Evolutionary conservation across 2,797 vertebrate species (phyloP).

Genomic region (Petrocephalus schoutedeni): DNA sequence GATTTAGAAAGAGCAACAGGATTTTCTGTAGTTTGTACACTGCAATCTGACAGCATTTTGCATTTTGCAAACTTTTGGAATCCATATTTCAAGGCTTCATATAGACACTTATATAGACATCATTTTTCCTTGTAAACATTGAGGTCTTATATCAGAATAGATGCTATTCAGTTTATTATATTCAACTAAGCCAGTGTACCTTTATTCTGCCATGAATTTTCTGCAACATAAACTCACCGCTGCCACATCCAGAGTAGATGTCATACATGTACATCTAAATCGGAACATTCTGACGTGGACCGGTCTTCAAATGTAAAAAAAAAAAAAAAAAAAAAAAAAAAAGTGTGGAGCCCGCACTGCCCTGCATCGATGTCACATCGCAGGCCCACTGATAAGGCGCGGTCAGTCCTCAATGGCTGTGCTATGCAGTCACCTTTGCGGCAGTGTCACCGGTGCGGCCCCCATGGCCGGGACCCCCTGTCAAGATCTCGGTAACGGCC

Average conservation of each 20-base stretch:
- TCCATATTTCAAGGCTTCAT: background rate
- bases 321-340: background rate
- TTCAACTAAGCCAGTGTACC: constrained; percentile 8
- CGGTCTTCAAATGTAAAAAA: background rate
- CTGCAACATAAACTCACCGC: background rate
- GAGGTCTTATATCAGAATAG: constrained; percentile 20
- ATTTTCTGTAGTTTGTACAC: constrained; percentile 13
- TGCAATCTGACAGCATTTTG: background rate
- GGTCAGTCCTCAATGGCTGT: background rate
- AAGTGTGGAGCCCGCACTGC: background rate
- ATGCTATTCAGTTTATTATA: constrained; percentile 19
- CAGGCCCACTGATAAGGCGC: background rate
- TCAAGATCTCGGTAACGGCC: constrained; percentile 14
- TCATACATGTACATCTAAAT: background rate
- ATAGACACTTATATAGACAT: background rate
- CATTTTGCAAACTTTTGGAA: background rate
- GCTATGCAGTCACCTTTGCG: background rate
- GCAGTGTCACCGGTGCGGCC: constrained; percentile 7
- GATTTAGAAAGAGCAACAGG: constrained; percentile 18
- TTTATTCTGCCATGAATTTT: background rate
- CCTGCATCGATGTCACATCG: background rate
- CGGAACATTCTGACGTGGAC: background rate
- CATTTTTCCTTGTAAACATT: background rate
- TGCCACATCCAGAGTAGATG: background rate
- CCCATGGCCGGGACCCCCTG: constrained; percentile 18